These are phyloP conservation scores for Strix occidentalis DNA, from an alignment of 2,797 vertebrate species.

Conservation along the genomic window DNA sequence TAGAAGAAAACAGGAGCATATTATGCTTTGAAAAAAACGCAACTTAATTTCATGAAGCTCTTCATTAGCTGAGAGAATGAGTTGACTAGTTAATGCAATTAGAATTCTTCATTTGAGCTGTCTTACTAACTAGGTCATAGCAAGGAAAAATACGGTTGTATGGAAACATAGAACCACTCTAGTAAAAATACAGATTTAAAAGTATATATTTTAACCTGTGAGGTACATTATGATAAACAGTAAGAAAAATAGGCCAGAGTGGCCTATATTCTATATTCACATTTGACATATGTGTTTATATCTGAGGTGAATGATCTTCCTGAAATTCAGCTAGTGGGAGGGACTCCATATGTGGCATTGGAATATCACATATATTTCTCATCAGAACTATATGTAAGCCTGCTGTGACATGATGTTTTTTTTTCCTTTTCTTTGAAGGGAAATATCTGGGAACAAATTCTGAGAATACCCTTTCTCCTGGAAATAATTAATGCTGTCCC, in stretches of 20 bases:
- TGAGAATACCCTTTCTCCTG: conserved; percentile 83
- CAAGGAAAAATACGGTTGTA: neutral
- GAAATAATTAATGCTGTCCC: conserved; percentile 86
- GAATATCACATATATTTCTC: neutral
- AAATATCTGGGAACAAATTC: conserved; percentile 86
- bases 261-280: neutral
- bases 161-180: neutral
- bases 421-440: conserved; percentile 76
- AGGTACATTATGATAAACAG: neutral
- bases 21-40: neutral
- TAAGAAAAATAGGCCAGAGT: neutral
- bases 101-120: neutral
- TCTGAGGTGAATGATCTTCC: neutral
- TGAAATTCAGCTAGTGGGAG: neutral
- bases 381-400: neutral
- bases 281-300: neutral
- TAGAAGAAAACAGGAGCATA: neutral
- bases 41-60: neutral
- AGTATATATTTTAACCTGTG: neutral
- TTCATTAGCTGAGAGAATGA: neutral
- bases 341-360: neutral
- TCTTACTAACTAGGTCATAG: neutral
- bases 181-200: neutral
- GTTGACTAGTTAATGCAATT: neutral
- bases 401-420: neutral